A percentile compares a stretch with the other conserved stretches of the same genome.
Evolutionary conservation across 2,113 vertebrate genomes (phyloP).

Genomic region (Emydura subglobosa): DNA sequence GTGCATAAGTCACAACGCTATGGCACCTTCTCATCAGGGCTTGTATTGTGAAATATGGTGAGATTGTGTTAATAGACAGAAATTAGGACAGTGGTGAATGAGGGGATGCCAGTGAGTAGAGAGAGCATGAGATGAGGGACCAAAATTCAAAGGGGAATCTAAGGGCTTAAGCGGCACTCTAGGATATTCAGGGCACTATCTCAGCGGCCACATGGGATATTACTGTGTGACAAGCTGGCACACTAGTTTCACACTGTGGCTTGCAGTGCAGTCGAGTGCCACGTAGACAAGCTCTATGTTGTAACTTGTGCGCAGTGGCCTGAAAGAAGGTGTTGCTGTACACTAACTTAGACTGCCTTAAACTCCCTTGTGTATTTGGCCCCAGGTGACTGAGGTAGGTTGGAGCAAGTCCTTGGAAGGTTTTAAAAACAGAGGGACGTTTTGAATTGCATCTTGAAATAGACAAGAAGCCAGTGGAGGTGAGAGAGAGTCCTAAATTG

Average conservation of each 20-base stretch:
- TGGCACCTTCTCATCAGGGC: background rate
- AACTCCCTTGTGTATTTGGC: background rate
- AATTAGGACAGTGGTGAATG: background rate
- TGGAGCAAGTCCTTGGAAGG: background rate
- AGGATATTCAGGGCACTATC: background rate
- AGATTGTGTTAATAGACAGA: background rate
- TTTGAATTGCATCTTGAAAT: background rate
- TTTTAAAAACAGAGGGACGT: background rate
- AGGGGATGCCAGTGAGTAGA: background rate
- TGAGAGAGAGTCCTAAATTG: background rate
- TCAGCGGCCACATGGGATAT: background rate
- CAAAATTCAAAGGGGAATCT: background rate
- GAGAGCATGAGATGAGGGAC: background rate
- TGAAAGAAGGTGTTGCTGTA: background rate
- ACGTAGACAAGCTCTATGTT: background rate
- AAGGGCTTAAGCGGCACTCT: background rate
- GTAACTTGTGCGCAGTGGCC: background rate
- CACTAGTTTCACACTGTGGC: background rate
- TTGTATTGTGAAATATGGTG: background rate
- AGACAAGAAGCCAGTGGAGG: background rate
- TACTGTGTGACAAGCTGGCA: background rate
- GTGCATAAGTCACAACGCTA: background rate
- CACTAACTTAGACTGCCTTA: background rate
- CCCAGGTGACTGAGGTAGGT: background rate
- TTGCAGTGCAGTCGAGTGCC: background rate